A percentile compares a stretch with the other conserved stretches of the same genome.
These are phyloP conservation scores for Aphis craccivora DNA, from an alignment of 1,140 invertebrate genomes.

Conservation along the genomic window DNA sequence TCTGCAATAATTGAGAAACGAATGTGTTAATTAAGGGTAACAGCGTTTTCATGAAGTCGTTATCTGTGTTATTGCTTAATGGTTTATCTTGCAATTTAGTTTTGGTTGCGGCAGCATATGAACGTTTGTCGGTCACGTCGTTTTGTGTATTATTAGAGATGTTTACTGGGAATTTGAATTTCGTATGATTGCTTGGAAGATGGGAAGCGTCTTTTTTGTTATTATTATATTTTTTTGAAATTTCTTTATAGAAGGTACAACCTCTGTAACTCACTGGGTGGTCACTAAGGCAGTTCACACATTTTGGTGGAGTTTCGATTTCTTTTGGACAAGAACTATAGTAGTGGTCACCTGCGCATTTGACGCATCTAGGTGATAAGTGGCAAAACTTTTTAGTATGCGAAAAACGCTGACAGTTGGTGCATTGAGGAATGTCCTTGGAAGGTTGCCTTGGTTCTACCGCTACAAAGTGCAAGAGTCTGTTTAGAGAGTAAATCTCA, in stretches of 20 bases:
- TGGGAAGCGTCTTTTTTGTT: not conserved
- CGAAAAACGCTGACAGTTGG: not conserved
- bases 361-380: not conserved
- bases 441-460: slow-evolving; percentile 4
- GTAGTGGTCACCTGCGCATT: not conserved
- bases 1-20: too few species aligned
- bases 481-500: not conserved
- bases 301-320: not conserved
- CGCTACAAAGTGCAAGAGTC: not conserved
- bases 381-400: slow-evolving; percentile 7
- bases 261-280: slow-evolving; percentile 12
- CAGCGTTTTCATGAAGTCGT: too few species aligned
- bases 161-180: not conserved
- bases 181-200: not conserved
- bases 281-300: not conserved
- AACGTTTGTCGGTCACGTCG: not conserved
- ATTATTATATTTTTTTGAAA: slow-evolving; percentile 9
- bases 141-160: too few species aligned
- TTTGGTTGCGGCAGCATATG: slow-evolving; percentile 4
- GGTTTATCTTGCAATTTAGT: not conserved
- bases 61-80: not conserved
- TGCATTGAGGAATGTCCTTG: not conserved
- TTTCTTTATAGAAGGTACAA: slow-evolving; percentile 36
- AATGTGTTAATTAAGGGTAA: too few species aligned
- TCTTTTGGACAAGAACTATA: too few species aligned